Base-by-base conservation (phyloP, 2,888 invertebrate genomes). In the Melipona bicolor region DNA sequence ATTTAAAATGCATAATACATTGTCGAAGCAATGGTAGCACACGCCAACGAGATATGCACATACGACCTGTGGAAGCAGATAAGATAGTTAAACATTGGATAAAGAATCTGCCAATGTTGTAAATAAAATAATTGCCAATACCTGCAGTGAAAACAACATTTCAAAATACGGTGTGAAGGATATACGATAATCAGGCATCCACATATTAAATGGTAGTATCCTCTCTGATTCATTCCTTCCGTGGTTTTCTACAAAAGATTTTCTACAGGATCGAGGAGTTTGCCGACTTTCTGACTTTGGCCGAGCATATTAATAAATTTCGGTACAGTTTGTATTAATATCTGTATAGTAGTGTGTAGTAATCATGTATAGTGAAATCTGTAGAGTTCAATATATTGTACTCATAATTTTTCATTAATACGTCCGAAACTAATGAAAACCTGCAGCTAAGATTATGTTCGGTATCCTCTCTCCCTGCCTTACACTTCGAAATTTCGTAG, bases 171-270 rank as follows among this genome's bases (percentile, higher is more conserved):
- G 81, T 15, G 78, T 64, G 21, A 50, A 17, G 4, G 69, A 24
- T 11, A 69, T 17, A 0, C 24, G 89, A 88, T 19, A 89, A 74
- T 69, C 89, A n/a, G 56, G 61, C 3, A 90, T 3, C 86, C 87
- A 89, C n/a, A 91, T 49, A 24, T 85, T 89, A 67, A 91, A 90
- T 0, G 91, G 92, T 17, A 92, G 71, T 36, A 72, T 50, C 68
- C 91, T 88, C 3, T 91, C 88, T 17, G 89, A 85, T 27, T 72
- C 86, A 32, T 92, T 89, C 43, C n/a, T 81, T 6, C 81, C 85
- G 3, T 59, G 43, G 19, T 73, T 73, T 27, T 2, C 78, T 81
- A 21, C 24, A 76, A 76, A 6, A 1, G 27, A 61, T 27, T 11
- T 19, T 68, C 19, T 13, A 21, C 43, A 36, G 36, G 36, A 36